Evolutionary conservation across 2,888 invertebrate genomes (phyloP), one percentile per base, ranked within the genome.

Genomic region (Eilema caniola): DNA sequence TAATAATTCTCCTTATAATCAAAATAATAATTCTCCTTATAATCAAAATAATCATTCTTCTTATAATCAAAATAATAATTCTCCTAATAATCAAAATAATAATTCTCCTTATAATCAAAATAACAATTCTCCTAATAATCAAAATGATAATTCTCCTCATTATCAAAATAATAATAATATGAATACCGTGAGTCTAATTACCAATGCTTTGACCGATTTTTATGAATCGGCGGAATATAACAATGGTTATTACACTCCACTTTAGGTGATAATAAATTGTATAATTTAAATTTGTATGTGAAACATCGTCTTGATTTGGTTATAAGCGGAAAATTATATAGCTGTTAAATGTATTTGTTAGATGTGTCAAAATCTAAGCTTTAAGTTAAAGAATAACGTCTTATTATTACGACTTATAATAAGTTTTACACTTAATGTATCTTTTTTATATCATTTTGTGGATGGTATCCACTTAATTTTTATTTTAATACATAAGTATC

Each of bases 121-220:
- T n/a, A n/a, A n/a, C n/a, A n/a, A n/a, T n/a, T n/a, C n/a, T n/a
- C n/a, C n/a, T n/a, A n/a, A n/a, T n/a, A n/a, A n/a, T n/a, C n/a
- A n/a, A n/a, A n/a, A n/a, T n/a, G n/a, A n/a, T n/a, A n/a, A n/a
- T n/a, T n/a, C n/a, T n/a, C n/a, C n/a, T 74, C 88, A 8, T 53
- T 10, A 53, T 47, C 5, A 47, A 7, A 20, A 53, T 2, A 64
- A 63, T 66, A n/a, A 63, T 66, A 71, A 73, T 37, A n/a, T 66
- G 12, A 69, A 68, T 37, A 70, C 69, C 66, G 25, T 77, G 28
- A 71, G 37, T 62, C 23, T 16, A 33, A 74, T 72, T 66, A 70
- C 75, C n/a, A 14, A 16, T 59, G n/a, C n/a, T 11, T 73, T 72
- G 53, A 68, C 69, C 20, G 67, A 70, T n/a, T 75, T 81, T 37